phyloP scores from a whole-genome alignment of 2,797 vertebrate genomes.

The Eulemur albifrons region DNA sequence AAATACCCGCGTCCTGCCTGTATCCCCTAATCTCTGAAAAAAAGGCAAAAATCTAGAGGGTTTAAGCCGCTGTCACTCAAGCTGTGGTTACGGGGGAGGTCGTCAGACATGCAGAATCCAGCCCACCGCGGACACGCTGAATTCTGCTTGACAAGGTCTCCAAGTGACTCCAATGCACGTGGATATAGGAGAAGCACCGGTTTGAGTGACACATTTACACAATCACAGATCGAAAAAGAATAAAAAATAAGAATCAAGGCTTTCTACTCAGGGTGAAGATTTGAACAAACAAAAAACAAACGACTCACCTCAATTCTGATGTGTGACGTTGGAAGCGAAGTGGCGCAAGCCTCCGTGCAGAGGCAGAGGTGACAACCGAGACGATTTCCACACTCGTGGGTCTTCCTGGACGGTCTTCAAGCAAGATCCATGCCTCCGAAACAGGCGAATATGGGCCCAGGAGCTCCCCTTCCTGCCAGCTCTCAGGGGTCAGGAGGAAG shows the following conservation, averaged over 20 bases:
- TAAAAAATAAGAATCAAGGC: neutral
- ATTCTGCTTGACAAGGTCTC: conserved; percentile 3
- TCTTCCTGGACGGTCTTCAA: neutral
- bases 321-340: neutral
- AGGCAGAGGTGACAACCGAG: neutral
- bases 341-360: no score
- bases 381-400: neutral
- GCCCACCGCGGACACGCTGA: neutral
- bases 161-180: neutral
- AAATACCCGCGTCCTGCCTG: neutral
- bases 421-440: neutral
- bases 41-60: neutral
- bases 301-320: conserved; percentile 13
- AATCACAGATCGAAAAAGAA: neutral
- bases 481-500: neutral
- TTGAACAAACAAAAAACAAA: neutral
- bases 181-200: neutral
- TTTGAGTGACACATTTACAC: neutral
- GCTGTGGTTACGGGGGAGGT: neutral
- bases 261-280: neutral
- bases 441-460: neutral
- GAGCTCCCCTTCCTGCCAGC: neutral
- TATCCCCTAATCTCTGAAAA: neutral
- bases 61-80: neutral
- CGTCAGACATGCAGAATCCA: neutral